Evolutionary conservation across 1,140 invertebrate genomes (phyloP).

Genomic region (Contarinia nasturtii): DNA sequence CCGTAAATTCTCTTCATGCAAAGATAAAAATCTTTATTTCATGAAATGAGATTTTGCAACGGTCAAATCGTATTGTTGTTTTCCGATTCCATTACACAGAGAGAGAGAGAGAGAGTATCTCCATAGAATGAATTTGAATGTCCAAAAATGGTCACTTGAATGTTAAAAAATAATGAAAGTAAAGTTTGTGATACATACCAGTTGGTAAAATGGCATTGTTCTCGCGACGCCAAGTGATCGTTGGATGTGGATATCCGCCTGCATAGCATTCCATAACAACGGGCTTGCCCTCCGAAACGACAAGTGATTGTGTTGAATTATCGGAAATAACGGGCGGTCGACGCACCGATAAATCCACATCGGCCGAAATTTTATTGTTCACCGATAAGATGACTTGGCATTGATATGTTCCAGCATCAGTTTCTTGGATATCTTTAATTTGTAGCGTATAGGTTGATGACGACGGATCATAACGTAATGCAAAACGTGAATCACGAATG

Average conservation of each 20-base stretch:
- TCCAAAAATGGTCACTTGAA: too few relatives aligned
- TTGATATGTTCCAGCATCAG: constrained; percentile 71
- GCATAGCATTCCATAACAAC: constrained; percentile 76
- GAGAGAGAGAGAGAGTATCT: too few relatives aligned
- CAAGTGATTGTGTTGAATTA: constrained; percentile 72
- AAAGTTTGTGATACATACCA: constrained; percentile 54
- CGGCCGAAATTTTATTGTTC: constrained; percentile 57
- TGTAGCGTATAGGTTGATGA: constrained; percentile 65
- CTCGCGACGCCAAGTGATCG: constrained; percentile 77
- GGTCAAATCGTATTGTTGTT: too few relatives aligned
- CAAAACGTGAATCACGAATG: constrained; percentile 68
- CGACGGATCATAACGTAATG: constrained; percentile 57
- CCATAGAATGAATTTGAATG: too few relatives aligned
- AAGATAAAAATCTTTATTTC: too few relatives aligned
- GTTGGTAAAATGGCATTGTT: constrained; percentile 84
- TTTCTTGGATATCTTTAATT: constrained; percentile 91
- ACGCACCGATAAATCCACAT: constrained; percentile 66
- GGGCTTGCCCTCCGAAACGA: constrained; percentile 60
- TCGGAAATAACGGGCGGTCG: constrained; percentile 79
- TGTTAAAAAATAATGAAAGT: too few relatives aligned
- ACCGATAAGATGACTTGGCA: constrained; percentile 70
- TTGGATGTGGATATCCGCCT: constrained; percentile 59
- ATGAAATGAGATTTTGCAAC: too few relatives aligned
- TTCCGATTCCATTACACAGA: too few relatives aligned
- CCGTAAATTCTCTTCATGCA: too few relatives aligned